Evolutionary conservation across 2,888 invertebrate species (phyloP).

Genomic region (Stenurella melanura): DNA sequence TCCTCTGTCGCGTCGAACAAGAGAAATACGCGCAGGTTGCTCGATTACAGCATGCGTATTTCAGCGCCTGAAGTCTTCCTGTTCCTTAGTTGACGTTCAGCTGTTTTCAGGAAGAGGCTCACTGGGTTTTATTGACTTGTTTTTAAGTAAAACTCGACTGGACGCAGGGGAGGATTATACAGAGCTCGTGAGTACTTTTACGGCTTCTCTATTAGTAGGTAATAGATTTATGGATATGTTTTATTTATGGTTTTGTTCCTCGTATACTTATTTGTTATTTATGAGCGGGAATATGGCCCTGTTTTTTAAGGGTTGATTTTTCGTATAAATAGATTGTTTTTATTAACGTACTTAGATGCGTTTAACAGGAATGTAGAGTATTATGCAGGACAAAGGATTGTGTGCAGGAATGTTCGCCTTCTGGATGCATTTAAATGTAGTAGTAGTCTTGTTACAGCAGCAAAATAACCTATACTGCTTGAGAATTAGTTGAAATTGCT

Average conservation of each 20-base stretch:
- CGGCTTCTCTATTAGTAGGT: slow-evolving; percentile 18
- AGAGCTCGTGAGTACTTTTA: slow-evolving; percentile 46
- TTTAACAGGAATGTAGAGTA: neutral
- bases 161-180: neutral
- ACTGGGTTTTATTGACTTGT: slow-evolving; percentile 52
- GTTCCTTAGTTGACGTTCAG: slow-evolving; percentile 53
- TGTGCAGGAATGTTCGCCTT: neutral
- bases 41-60: slow-evolving; percentile 38
- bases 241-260: slow-evolving; percentile 5
- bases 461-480: too few species aligned
- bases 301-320: too few species aligned
- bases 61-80: slow-evolving; percentile 44
- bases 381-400: slow-evolving; percentile 12
- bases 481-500: too few species aligned
- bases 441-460: neutral
- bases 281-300: slow-evolving; percentile 6
- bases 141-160: slow-evolving; percentile 20
- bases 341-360: neutral
- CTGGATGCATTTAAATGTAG: neutral
- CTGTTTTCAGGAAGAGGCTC: slow-evolving; percentile 48
- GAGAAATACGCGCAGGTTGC: slow-evolving; percentile 23
- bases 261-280: neutral
- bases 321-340: neutral
- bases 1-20: neutral
- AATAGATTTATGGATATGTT: slow-evolving; percentile 7